A percentile compares a stretch with the other conserved stretches of the same genome.
phyloP scores from a whole-genome alignment of 2,888 invertebrate genomes.

The Phaonia tiefii region DNA sequence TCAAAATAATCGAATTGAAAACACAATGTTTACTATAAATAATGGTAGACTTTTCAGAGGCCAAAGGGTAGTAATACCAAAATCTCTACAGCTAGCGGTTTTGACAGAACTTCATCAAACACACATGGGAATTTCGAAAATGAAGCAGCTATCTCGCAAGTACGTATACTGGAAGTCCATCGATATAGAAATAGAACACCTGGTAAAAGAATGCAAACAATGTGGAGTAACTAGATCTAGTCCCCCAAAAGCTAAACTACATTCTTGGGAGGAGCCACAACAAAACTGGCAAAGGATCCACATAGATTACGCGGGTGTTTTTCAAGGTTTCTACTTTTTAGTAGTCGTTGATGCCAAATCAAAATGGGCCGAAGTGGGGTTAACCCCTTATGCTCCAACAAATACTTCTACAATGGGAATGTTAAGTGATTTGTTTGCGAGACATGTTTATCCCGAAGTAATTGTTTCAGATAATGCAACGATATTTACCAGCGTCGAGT shows the following conservation, averaged over 20 bases:
- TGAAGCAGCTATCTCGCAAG: slow-evolving; percentile 71
- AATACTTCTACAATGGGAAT: slow-evolving; percentile 55
- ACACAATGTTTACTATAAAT: slow-evolving; percentile 56
- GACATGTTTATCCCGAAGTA: slow-evolving; percentile 55
- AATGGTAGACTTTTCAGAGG: slow-evolving; percentile 66
- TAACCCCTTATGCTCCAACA: slow-evolving; percentile 36
- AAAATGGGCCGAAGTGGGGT: slow-evolving; percentile 41
- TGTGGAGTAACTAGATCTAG: slow-evolving; percentile 60
- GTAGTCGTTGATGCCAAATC: slow-evolving; percentile 25
- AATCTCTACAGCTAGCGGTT: slow-evolving; percentile 60
- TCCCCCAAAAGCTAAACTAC: slow-evolving; percentile 45
- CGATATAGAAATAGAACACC: slow-evolving; percentile 71
- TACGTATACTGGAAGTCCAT: slow-evolving; percentile 72
- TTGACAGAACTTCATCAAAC: slow-evolving; percentile 68
- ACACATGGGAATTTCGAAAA: slow-evolving; percentile 71
- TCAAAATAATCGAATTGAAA: slow-evolving; percentile 42
- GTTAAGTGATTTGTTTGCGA: slow-evolving; percentile 50
- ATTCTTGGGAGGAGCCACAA: slow-evolving; percentile 53
- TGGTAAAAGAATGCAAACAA: slow-evolving; percentile 65
- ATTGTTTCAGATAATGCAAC: slow-evolving; percentile 63
- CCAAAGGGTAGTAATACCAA: slow-evolving; percentile 67
- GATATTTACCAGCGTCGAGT: slow-evolving; percentile 61
- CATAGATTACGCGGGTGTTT: slow-evolving; percentile 23
- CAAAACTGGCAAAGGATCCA: slow-evolving; percentile 52
- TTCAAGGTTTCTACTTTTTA: slow-evolving; percentile 7